phyloP scores from a whole-genome alignment of 2,888 invertebrate genomes.

The Griposia aprilina region DNA sequence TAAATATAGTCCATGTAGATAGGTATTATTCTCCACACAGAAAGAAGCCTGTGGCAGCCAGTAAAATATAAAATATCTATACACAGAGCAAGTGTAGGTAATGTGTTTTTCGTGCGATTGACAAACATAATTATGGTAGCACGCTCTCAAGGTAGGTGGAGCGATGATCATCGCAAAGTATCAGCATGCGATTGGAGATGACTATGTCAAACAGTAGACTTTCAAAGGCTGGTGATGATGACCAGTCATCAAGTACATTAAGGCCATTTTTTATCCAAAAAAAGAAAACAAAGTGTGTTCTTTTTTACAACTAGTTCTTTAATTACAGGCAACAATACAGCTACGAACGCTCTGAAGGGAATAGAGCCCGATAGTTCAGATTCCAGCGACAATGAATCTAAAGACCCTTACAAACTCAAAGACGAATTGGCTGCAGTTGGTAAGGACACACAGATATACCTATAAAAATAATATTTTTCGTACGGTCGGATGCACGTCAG shows the following conservation, averaged over 20 bases:
- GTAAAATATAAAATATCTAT: background rate
- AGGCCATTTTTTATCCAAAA: background rate
- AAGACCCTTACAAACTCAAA: slow-evolving; percentile 90
- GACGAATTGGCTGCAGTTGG: slow-evolving; percentile 92
- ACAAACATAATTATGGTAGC: background rate
- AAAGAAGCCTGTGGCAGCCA: background rate
- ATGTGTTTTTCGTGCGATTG: background rate
- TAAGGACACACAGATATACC: slow-evolving; percentile 77
- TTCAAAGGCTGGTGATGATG: background rate
- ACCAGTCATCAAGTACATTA: background rate
- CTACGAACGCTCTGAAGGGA: slow-evolving; percentile 91
- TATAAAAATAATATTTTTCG: background rate
- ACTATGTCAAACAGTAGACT: background rate
- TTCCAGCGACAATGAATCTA: slow-evolving; percentile 95
- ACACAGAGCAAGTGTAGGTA: background rate
- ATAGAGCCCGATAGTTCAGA: slow-evolving; percentile 91
- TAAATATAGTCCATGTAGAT: background rate
- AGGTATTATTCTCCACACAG: background rate
- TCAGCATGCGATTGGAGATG: background rate
- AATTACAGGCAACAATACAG: slow-evolving; percentile 84
- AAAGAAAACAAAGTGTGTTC: background rate
- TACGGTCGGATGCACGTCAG: background rate
- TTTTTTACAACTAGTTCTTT: background rate
- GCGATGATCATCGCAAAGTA: background rate
- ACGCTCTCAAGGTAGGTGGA: background rate